Base-by-base conservation (phyloP, 2,888 invertebrate species). In the Deilephila porcellus region DNA sequence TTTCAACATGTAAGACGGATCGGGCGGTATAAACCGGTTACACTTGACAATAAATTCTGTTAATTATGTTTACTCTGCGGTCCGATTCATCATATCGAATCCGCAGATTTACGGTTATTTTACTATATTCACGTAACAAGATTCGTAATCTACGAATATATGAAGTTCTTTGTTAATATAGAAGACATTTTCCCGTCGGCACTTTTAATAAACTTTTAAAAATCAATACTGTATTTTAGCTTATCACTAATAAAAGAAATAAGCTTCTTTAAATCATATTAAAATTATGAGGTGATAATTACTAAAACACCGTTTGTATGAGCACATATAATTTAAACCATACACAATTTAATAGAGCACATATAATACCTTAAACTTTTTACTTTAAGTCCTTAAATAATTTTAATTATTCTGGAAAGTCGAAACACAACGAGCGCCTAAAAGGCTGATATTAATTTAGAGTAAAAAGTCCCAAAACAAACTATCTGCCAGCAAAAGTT, bases 61-160 rank as follows among this genome's bases (percentile, higher is more conserved):
- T 83, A 80, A 83, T 85, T 82, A 82, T 76, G 74, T 84, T 83
- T 83, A 78, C 79, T 78, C 80, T 77, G 78, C 73, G 77, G 79
- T 77, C 75, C 78, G 79, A 81, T 79, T 81, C 45, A 67, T 67
- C 37, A 19, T 29, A 73, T 20, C 59, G 32, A 73, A 59, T 59
- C 59, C 37, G n/a, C 32, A 32, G 34, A 37, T 72, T 19, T 34
- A 67, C 67, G 14, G 45, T 67, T 52, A 67, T 52, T 64, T 37
- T 45, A 11, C 0, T 52, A 52, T 25, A 34, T n/a, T n/a, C 7
- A 29, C 4, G n/a, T 20, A 63, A 34, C 17, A 45, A 20, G 6
- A 17, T 45, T 45, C 14, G 45, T 11, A 67, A 29, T 7, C n/a
- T 20, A 63, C 32, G 34, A 45, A 64, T 37, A 14, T 20, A 20